These are phyloP conservation scores for Willisornis vidua DNA, from an alignment of 2,113 vertebrate species.

Conservation along the genomic window DNA sequence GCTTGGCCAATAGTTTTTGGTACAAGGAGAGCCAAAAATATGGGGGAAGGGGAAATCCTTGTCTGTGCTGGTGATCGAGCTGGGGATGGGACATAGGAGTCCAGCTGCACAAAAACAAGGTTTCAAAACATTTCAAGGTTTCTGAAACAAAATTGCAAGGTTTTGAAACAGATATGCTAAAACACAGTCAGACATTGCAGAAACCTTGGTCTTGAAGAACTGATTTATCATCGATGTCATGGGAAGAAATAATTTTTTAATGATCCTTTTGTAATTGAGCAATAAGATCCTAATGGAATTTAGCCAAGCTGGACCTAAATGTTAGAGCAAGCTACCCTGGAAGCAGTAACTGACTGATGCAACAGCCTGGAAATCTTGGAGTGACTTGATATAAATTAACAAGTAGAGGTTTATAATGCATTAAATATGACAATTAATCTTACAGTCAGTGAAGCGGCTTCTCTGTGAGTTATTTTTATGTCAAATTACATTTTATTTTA, in stretches of 20 bases:
- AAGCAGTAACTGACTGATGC: constrained; percentile 17
- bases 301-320: constrained; percentile 8
- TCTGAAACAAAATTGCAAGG: background rate
- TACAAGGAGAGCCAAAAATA: background rate
- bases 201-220: background rate
- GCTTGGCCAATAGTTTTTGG: background rate
- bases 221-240: background rate
- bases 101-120: background rate
- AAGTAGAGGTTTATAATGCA: constrained; percentile 51
- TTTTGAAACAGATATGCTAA: background rate
- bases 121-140: background rate
- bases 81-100: background rate
- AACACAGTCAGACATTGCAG: background rate
- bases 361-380: constrained; percentile 53
- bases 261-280: constrained; percentile 26
- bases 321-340: background rate
- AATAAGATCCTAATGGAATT: constrained; percentile 26
- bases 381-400: constrained; percentile 53
- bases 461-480: constrained; percentile 46
- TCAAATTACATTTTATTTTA: constrained; percentile 48
- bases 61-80: accelerated
- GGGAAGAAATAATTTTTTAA: constrained; percentile 39
- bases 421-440: constrained; percentile 62
- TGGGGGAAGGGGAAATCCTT: accelerated
- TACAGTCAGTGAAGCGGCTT: constrained; percentile 23